phyloP scores from a whole-genome alignment of 2,797 vertebrate genomes.

The Oreochromis mossambicus region DNA sequence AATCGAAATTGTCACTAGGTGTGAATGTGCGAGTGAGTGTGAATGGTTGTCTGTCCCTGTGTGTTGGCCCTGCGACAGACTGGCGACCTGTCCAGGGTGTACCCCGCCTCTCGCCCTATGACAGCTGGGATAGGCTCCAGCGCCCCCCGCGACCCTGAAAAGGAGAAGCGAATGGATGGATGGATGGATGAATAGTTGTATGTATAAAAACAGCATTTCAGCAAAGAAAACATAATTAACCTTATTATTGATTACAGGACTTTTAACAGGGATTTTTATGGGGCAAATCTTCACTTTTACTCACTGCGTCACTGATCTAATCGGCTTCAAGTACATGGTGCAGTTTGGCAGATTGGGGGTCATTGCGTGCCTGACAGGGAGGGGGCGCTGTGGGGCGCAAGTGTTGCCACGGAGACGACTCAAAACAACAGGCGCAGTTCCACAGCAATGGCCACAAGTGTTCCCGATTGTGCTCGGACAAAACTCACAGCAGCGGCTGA shows the following conservation, averaged over 20 bases:
- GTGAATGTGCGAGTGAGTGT: too few species aligned
- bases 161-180: too few species aligned
- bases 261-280: not conserved
- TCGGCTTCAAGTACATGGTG: not conserved
- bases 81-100: too few species aligned
- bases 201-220: not conserved
- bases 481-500: not conserved
- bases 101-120: too few species aligned
- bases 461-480: conserved; percentile 28
- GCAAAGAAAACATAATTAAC: not conserved
- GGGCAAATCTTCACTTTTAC: not conserved
- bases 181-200: not conserved
- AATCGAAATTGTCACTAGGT: too few species aligned
- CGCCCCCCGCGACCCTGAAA: too few species aligned
- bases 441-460: conserved; percentile 53
- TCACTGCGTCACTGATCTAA: not conserved
- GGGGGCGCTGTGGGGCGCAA: conserved; percentile 40
- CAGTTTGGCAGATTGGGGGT: not conserved
- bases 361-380: not conserved
- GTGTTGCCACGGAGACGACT: conserved; percentile 70
- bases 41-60: too few species aligned
- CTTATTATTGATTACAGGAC: not conserved
- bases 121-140: too few species aligned
- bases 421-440: conserved; percentile 52
- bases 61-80: too few species aligned